These are phyloP conservation scores for Abrostola tripartita DNA, from an alignment of 2,888 invertebrate species.

Conservation along the genomic window DNA sequence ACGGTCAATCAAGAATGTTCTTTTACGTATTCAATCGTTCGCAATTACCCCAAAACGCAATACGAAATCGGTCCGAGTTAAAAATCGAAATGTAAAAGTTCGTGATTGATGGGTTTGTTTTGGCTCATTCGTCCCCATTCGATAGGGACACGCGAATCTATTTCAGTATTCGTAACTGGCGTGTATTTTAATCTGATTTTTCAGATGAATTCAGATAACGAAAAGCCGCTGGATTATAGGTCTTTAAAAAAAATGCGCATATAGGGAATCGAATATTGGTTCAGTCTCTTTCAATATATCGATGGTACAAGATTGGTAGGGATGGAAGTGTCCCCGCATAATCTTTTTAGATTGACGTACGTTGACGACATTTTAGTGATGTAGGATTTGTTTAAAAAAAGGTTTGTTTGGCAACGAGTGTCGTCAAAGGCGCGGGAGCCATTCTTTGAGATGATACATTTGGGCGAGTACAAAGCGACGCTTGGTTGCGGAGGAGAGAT, in stretches of 20 bases:
- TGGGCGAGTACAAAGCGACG: conserved; percentile 55
- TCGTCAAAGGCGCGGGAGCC: conserved; percentile 54
- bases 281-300: conserved; percentile 45
- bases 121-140: conserved; percentile 65
- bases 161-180: conserved; percentile 63
- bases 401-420: conserved; percentile 31
- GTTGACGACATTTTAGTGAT: conserved; percentile 13
- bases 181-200: conserved; percentile 64
- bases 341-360: conserved; percentile 46
- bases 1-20: conserved; percentile 36
- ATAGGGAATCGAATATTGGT: conserved; percentile 30
- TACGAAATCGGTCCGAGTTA: conserved; percentile 51
- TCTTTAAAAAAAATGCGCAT: conserved; percentile 40
- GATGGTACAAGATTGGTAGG: background rate
- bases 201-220: conserved; percentile 47
- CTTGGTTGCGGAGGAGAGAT: conserved; percentile 35
- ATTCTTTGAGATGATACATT: conserved; percentile 60
- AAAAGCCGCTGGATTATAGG: conserved; percentile 37
- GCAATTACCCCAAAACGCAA: conserved; percentile 48
- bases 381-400: conserved; percentile 58
- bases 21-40: conserved; percentile 41
- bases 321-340: conserved; percentile 49
- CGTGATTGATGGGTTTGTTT: conserved; percentile 71
- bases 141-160: conserved; percentile 61
- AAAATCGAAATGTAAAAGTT: conserved; percentile 58